Base-by-base conservation (phyloP, 2,888 invertebrate species). In the Cephus nigrinus region DNA sequence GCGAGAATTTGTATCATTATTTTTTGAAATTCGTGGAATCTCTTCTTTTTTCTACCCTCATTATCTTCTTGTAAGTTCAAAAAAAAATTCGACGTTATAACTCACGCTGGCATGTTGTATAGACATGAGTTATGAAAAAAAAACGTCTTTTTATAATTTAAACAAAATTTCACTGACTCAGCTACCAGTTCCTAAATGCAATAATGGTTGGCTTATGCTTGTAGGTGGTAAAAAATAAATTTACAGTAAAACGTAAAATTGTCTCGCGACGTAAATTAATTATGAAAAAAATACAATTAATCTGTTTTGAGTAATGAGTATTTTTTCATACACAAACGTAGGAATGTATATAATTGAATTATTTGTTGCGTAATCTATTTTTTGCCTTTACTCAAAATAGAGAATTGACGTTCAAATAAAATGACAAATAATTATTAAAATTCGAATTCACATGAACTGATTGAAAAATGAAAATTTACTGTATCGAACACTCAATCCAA, bases 271-370 rank as follows among this genome's bases (percentile, higher is more conserved):
- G 15, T 40, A 15, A 40, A 40, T 40, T 40, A 40, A 40, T 40
- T 40, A 40, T 40, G 40, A 55, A 55, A 55, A 0, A 23, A 23
- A 55, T 9, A 23, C 23, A 5, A 55, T 23, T 55, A 55, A 55
- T 55, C 23, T 55, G 2, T 1, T 3, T 55, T 9, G 23, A 55
- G 23, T 55, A 55, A 23, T 9, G 40, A 40, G 23, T 55, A 55
- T 2, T 23, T 23, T 23, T 9, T 55, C 32, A 55, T 55, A 23
- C 0, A 9, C 9, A 23, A 55, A 23, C 72, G 68, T 72, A 76
- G 81, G 80, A 81, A 81, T 81, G 80, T 81, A 33, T 73, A 76
- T 79, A 40, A 76, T 81, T 78, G 40, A 73, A 75, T 77, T 73
- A 40, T 68, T 73, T 69, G 3, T 74, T 55, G 9, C 2, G 23